phyloP scores from a whole-genome alignment of 2,888 invertebrate genomes.

The Polyommatus iphigenia region DNA sequence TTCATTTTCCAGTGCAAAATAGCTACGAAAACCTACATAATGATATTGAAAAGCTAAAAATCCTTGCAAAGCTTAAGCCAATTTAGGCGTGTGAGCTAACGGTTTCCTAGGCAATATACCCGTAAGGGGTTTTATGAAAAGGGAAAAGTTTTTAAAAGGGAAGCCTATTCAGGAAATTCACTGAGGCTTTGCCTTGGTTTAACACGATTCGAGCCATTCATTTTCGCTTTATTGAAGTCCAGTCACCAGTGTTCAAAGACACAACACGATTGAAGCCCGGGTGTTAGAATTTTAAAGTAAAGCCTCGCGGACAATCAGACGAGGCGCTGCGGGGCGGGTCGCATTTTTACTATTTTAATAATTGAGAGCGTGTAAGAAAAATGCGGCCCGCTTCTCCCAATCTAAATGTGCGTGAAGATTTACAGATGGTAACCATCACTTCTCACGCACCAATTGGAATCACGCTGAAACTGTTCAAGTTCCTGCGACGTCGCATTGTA shows the following conservation, averaged over 20 bases:
- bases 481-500: too few relatives aligned
- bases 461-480: too few relatives aligned
- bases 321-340: too few relatives aligned
- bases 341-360: too few relatives aligned
- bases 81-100: slow-evolving; percentile 7
- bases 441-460: too few relatives aligned
- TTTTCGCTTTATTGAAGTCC: slow-evolving; percentile 1
- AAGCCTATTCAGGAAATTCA: not conserved
- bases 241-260: not conserved
- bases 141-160: not conserved
- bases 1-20: too few relatives aligned
- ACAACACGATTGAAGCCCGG: not conserved
- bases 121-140: slow-evolving; percentile 4
- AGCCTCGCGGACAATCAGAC: not conserved
- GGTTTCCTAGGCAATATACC: not conserved
- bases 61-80: not conserved
- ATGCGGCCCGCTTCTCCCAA: too few relatives aligned
- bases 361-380: too few relatives aligned
- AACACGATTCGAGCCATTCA: slow-evolving; percentile 2
- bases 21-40: not conserved
- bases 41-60: not conserved
- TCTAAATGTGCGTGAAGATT: too few relatives aligned
- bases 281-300: not conserved
- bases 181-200: not conserved
- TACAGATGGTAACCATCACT: too few relatives aligned